These are phyloP conservation scores for Monochamus alternatus DNA, from an alignment of 2,888 invertebrate genomes.

Conservation along the genomic window DNA sequence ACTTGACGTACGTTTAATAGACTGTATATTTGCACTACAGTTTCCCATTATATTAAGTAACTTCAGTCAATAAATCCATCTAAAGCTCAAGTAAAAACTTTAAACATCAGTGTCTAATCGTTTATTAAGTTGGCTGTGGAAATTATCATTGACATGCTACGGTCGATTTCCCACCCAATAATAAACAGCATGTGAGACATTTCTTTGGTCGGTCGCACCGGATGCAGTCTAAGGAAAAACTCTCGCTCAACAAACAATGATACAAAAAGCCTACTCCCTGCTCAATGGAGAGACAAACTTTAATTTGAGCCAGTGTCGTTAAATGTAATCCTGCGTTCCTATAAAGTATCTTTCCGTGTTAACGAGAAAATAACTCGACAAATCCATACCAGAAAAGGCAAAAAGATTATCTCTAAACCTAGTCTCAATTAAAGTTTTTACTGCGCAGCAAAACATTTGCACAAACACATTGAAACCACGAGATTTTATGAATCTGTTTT, in stretches of 20 bases:
- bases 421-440: background rate
- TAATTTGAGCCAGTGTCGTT: constrained; percentile 10
- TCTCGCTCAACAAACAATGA: constrained; percentile 5
- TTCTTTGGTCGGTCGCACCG: background rate
- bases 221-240: constrained; percentile 3
- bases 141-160: too few relatives aligned
- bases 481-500: background rate
- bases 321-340: constrained; percentile 11
- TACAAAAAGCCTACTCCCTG: constrained; percentile 6
- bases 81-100: too few relatives aligned
- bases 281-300: constrained; percentile 11
- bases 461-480: background rate
- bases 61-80: too few relatives aligned
- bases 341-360: constrained; percentile 12
- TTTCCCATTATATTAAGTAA: too few relatives aligned
- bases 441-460: background rate
- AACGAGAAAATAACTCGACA: constrained; percentile 12
- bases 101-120: too few relatives aligned
- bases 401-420: constrained; percentile 3
- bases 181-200: background rate
- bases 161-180: too few relatives aligned
- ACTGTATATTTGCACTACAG: too few relatives aligned
- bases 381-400: constrained; percentile 6
- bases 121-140: too few relatives aligned
- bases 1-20: too few relatives aligned